A percentile compares a stretch with the other conserved stretches of the same genome.
These are phyloP conservation scores for Caenorhabditis zanzibari DNA, from an alignment of 2,888 invertebrate genomes.

Conservation along the genomic window DNA sequence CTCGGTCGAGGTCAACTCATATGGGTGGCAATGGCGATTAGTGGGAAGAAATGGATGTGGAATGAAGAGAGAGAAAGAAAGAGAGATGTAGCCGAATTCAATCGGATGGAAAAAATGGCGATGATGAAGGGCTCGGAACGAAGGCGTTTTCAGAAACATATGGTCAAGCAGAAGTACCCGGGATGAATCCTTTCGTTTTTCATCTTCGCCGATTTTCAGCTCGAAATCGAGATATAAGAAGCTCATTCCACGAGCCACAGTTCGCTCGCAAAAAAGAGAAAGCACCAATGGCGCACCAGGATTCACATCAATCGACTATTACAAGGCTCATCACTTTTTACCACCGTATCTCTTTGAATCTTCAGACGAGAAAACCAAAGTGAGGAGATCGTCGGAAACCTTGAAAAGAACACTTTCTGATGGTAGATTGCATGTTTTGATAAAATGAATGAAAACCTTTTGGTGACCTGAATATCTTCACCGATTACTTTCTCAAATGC, in stretches of 20 bases:
- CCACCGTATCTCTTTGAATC: neutral
- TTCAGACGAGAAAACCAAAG: slow-evolving; percentile 4
- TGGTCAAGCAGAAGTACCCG: too few species aligned
- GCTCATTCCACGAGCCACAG: too few species aligned
- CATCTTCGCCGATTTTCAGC: too few species aligned
- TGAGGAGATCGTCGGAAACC: slow-evolving; percentile 19
- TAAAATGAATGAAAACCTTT: slow-evolving; percentile 30
- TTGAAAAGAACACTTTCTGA: slow-evolving; percentile 46
- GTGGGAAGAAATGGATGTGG: slow-evolving; percentile 21
- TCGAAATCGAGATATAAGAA: too few species aligned
- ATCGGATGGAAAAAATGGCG: neutral
- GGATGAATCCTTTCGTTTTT: too few species aligned
- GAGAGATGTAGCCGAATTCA: neutral
- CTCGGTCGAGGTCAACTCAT: slow-evolving; percentile 67
- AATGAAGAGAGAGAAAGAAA: neutral
- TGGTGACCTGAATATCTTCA: slow-evolving; percentile 29
- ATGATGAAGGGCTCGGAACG: neutral
- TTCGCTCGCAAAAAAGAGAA: too few species aligned
- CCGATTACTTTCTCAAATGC: slow-evolving; percentile 20
- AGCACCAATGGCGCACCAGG: too few species aligned
- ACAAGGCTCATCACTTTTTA: slow-evolving; percentile 5
- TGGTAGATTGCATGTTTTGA: slow-evolving; percentile 39
- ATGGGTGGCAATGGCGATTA: slow-evolving; percentile 54
- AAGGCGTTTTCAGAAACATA: neutral
- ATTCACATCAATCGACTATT: too few species aligned